Percentiles rank a stretch among this genome's conserved stretches.
Conservation (phyloP, 92 coral and sea anemone genomes). For the Desmophyllum pertusum region DNA sequence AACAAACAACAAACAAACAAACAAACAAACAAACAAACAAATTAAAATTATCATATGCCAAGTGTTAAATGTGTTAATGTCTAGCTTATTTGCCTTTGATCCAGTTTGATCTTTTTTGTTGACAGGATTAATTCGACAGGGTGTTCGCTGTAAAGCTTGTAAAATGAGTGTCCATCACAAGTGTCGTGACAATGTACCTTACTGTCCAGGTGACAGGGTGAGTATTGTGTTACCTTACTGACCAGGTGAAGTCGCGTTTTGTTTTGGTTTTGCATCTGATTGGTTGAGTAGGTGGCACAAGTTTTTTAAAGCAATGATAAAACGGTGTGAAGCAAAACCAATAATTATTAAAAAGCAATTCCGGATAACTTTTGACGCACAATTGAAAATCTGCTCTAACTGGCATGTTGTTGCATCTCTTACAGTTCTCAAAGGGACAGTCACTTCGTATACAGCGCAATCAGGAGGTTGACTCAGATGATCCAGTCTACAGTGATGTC, state of each 20-base stretch:
- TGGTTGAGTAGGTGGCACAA: too few relatives aligned
- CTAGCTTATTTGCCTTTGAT: neutral
- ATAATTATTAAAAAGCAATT: too few relatives aligned
- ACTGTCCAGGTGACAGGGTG: constrained; percentile 85
- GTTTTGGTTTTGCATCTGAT: too few relatives aligned
- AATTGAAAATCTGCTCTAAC: neutral
- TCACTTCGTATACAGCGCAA: constrained; percentile 29
- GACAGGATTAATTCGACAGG: constrained; percentile 77
- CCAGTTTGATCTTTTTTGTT: neutral
- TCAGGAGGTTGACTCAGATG: constrained; percentile 64
- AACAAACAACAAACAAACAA: too few relatives aligned
- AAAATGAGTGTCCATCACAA: constrained; percentile 92
- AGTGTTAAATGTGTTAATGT: neutral
- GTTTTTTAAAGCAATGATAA: too few relatives aligned
- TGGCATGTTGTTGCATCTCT: neutral
- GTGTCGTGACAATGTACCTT: constrained; percentile 92
- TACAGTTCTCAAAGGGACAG: constrained; percentile 21
- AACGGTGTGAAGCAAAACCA: too few relatives aligned
- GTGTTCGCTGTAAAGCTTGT: constrained; percentile 85
- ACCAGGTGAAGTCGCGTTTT: too few relatives aligned
- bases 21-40: too few relatives aligned
- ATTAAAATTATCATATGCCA: too few relatives aligned
- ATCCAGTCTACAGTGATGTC: constrained; percentile 76
- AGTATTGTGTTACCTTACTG: constrained; percentile 35
- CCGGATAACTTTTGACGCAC: too few relatives aligned